These are phyloP conservation scores for Phyllotis vaccarum DNA, from an alignment of 2,797 vertebrate genomes.

Conservation along the genomic window DNA sequence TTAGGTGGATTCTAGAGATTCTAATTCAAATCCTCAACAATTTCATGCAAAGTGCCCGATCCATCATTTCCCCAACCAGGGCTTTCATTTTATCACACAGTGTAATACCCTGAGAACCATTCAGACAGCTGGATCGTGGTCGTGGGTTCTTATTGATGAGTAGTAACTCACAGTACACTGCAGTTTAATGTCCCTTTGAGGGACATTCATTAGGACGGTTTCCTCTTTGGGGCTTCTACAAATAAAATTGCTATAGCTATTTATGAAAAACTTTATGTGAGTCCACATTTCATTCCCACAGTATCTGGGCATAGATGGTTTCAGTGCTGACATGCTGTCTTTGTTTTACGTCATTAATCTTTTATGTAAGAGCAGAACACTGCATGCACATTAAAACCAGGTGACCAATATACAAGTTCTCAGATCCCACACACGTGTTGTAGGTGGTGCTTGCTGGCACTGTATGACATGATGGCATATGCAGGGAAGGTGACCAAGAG, in stretches of 20 bases:
- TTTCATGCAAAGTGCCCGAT: accelerated
- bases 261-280: background rate
- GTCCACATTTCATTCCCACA: background rate
- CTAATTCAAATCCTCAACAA: background rate
- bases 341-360: no score
- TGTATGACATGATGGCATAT: background rate
- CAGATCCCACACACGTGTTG: background rate
- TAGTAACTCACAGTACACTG: background rate
- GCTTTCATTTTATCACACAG: background rate
- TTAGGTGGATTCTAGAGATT: background rate
- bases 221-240: background rate
- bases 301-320: background rate
- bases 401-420: background rate
- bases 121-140: background rate
- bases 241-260: background rate
- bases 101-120: background rate
- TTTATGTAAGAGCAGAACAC: background rate
- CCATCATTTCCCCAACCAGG: background rate
- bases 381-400: background rate
- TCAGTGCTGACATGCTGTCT: background rate
- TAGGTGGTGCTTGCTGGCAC: background rate
- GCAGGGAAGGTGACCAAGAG: background rate
- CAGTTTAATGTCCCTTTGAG: background rate
- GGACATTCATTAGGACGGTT: background rate
- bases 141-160: background rate